A percentile compares a stretch with the other conserved stretches of the same genome.
Conservation (phyloP, 2,888 invertebrate genomes). For the Clistopyga incitator region DNA sequence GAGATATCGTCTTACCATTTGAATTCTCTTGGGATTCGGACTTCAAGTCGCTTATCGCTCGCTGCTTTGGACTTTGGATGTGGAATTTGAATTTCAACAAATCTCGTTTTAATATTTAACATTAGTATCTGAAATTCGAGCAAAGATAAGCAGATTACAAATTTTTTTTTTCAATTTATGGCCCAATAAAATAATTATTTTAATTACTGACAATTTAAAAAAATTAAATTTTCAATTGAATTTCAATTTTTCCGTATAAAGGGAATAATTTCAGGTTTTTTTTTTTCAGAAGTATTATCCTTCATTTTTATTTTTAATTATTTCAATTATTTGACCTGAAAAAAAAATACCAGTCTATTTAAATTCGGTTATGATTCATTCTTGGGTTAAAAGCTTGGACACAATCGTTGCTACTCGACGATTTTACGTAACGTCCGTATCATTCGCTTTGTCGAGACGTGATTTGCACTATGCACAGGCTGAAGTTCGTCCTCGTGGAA, state of each 20-base stretch:
- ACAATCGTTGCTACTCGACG: not conserved
- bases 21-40: constrained; percentile 10
- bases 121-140: no score
- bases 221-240: no score
- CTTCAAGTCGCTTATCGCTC: not conserved
- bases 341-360: not conserved
- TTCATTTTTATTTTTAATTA: not conserved
- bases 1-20: constrained; percentile 44
- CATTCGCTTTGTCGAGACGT: not conserved
- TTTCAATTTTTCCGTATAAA: no score
- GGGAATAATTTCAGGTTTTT: no score
- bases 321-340: not conserved
- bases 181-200: no score
- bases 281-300: no score
- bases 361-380: not conserved
- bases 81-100: not conserved
- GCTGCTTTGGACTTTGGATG: constrained; percentile 2
- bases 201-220: no score
- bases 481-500: constrained; percentile 35
- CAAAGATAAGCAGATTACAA: no score
- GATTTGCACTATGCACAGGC: constrained; percentile 48
- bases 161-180: no score
- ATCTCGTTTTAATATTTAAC: no score
- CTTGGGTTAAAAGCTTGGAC: not conserved
- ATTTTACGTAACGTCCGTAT: constrained; percentile 27